Evolutionary conservation across 2,113 vertebrate genomes (phyloP).

Genomic region (Poecilia latipinna): DNA sequence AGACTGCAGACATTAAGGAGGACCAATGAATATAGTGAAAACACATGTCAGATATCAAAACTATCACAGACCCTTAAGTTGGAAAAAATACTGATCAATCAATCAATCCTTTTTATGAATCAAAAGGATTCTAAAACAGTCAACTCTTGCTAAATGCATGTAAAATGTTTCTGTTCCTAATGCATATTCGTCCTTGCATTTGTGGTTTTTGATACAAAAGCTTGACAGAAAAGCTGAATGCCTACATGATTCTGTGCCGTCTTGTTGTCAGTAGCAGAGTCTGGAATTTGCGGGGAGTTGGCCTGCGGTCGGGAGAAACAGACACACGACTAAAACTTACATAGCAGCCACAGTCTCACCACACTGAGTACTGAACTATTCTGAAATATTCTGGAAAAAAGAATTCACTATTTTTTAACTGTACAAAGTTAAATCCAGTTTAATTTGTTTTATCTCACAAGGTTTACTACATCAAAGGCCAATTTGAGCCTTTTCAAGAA

Average conservation of each 20-base stretch:
- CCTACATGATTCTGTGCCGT: not conserved
- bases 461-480: no score
- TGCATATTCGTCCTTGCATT: not conserved
- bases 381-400: not conserved
- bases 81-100: not conserved
- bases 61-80: not conserved
- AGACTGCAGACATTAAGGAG: not conserved
- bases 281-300: not conserved
- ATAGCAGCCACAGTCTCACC: not conserved
- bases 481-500: no score
- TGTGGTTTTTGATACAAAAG: not conserved
- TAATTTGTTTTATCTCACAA: not conserved
- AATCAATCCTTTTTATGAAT: no score
- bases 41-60: not conserved
- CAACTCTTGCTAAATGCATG: not conserved
- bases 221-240: not conserved
- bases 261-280: not conserved
- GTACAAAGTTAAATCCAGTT: not conserved
- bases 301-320: no score
- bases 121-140: not conserved
- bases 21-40: not conserved
- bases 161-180: not conserved
- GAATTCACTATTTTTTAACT: not conserved
- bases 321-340: no score
- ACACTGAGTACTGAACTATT: not conserved